phyloP scores from a whole-genome alignment of 2,113 vertebrate species.

The Setophaga coronata region DNA sequence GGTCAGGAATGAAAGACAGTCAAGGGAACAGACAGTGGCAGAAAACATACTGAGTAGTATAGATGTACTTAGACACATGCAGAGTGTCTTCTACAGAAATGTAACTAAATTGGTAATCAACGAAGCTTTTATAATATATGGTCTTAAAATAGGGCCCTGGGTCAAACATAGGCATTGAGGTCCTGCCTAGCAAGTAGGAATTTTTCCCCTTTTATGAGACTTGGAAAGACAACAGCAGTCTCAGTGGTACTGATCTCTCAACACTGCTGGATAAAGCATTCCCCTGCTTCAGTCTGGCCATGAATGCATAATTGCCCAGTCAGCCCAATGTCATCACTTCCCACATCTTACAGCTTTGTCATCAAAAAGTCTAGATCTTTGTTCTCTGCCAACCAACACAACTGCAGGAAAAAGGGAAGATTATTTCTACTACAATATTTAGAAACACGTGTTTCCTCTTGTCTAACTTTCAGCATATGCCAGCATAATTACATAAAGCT shows the following conservation, averaged over 20 bases:
- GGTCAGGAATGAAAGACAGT: background rate
- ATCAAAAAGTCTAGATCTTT: background rate
- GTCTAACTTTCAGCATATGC: background rate
- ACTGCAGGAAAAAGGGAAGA: background rate
- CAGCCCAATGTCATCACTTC: background rate
- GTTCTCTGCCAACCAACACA: background rate
- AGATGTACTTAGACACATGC: background rate
- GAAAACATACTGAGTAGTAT: accelerated
- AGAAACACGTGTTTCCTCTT: background rate
- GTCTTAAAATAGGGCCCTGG: background rate
- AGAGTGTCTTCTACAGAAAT: background rate
- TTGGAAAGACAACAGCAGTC: background rate
- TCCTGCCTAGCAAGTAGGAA: background rate
- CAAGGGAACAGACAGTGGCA: accelerated
- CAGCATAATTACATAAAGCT: slow-evolving; percentile 13
- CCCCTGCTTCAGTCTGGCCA: background rate
- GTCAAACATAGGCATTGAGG: background rate
- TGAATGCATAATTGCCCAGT: background rate
- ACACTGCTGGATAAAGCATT: background rate
- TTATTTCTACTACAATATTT: background rate
- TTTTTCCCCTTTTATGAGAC: background rate
- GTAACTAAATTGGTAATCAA: background rate
- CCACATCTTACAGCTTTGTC: background rate
- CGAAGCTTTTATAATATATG: background rate
- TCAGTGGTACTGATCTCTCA: background rate